Evolutionary conservation across 2,113 vertebrate species (phyloP).

Genomic region (Apaloderma vittatum): DNA sequence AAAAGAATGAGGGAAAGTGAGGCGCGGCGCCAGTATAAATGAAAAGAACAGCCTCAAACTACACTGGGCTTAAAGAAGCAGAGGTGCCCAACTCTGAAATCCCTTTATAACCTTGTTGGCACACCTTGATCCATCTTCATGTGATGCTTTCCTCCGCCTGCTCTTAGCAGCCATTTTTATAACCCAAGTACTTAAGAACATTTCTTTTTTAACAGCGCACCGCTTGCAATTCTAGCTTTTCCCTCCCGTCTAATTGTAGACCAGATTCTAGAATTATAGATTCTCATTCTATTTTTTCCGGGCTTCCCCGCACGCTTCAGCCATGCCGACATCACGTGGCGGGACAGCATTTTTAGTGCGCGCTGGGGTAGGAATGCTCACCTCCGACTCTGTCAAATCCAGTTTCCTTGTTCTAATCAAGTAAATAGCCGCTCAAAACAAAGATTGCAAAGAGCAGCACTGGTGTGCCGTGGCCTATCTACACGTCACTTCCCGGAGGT

Average conservation of each 20-base stretch:
- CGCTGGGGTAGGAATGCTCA: background rate
- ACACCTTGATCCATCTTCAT: background rate
- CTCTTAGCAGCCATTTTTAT: background rate
- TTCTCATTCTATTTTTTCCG: no score
- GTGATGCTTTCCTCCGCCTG: background rate
- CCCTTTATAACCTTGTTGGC: background rate
- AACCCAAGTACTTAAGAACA: background rate
- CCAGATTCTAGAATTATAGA: no score
- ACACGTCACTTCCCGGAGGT: background rate
- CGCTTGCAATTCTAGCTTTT: background rate
- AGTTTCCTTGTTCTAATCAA: background rate
- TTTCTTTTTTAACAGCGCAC: background rate
- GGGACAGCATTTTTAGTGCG: accelerated
- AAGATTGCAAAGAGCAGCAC: background rate
- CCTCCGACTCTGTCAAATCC: background rate
- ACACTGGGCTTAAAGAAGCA: background rate
- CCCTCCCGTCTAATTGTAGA: background rate
- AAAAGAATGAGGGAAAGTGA: background rate
- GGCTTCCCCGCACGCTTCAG: accelerated
- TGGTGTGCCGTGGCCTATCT: background rate
- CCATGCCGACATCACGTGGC: accelerated
- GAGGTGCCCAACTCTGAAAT: background rate
- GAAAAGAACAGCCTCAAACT: background rate
- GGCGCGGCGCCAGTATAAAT: accelerated
- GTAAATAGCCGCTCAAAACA: background rate